Conservation (phyloP, 1,140 invertebrate genomes). For the Archegozetes longisetosus region DNA sequence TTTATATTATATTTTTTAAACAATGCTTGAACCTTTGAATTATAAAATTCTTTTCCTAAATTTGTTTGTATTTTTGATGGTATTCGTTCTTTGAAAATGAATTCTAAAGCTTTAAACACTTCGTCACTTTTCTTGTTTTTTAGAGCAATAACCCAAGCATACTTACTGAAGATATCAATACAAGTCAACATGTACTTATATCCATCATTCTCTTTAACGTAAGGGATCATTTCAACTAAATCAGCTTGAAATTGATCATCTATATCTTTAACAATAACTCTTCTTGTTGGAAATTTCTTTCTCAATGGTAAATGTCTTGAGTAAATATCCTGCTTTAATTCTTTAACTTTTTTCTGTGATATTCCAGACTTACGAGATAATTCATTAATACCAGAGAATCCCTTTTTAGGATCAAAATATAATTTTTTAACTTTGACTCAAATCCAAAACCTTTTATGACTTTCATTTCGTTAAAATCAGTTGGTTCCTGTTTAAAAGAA, state of each 20-base stretch:
- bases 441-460: too few relatives aligned
- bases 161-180: conserved; percentile 24
- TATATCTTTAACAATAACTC: conserved; percentile 12
- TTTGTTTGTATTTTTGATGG: conserved; percentile 12
- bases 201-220: conserved; percentile 19
- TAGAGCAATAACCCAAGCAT: conserved; percentile 20
- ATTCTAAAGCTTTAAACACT: conserved; percentile 16
- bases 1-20: conserved; percentile 28
- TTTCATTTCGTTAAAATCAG: too few relatives aligned
- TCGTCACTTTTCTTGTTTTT: conserved; percentile 17
- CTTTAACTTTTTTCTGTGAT: too few relatives aligned
- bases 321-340: conserved; percentile 23
- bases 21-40: conserved; percentile 22
- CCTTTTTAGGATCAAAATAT: too few relatives aligned
- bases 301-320: conserved; percentile 20
- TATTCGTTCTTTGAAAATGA: conserved; percentile 13
- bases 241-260: conserved; percentile 22
- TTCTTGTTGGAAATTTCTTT: conserved; percentile 20
- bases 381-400: too few relatives aligned
- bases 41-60: conserved; percentile 15
- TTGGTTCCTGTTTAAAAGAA: too few relatives aligned
- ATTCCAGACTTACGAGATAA: too few relatives aligned
- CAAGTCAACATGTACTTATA: conserved; percentile 20
- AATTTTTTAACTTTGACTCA: too few relatives aligned
- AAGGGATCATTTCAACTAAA: conserved; percentile 19